phyloP scores from a whole-genome alignment of 2,888 invertebrate genomes.

The Rhingia rostrata region DNA sequence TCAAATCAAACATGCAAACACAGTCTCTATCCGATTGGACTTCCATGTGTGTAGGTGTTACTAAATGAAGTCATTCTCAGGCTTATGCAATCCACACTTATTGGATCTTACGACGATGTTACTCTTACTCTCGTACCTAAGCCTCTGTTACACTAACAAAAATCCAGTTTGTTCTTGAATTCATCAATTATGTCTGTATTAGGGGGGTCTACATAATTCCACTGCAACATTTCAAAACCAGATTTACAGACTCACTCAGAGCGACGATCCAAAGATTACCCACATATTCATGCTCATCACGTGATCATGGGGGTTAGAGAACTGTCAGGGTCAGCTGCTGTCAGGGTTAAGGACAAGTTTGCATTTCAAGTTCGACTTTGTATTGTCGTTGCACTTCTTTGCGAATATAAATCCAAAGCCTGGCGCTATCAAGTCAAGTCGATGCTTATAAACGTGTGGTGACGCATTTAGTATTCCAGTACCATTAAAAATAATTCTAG shows the following conservation, averaged over 20 bases:
- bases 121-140: conserved; percentile 6
- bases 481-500: conserved; percentile 1
- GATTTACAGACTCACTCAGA: not conserved
- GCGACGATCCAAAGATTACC: not conserved
- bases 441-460: not conserved
- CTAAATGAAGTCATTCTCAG: no score
- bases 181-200: no score
- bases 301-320: not conserved
- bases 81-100: no score
- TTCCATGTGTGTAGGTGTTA: no score
- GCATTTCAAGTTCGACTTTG: conserved; percentile 1
- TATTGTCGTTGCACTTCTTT: not conserved
- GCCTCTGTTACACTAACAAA: conserved; percentile 3
- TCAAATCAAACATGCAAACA: no score
- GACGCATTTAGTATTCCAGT: not conserved
- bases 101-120: no score
- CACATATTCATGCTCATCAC: not conserved
- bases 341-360: not conserved
- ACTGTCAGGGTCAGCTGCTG: not conserved
- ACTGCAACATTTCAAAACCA: conserved; percentile 1
- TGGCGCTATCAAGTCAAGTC: not conserved
- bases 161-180: conserved; percentile 7
- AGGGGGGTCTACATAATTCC: not conserved
- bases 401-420: no score
- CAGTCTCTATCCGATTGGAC: no score